Evolutionary conservation across 2,113 vertebrate species (phyloP), one percentile per base, ranked within the genome.

Genomic region (Xiphophorus maculatus): DNA sequence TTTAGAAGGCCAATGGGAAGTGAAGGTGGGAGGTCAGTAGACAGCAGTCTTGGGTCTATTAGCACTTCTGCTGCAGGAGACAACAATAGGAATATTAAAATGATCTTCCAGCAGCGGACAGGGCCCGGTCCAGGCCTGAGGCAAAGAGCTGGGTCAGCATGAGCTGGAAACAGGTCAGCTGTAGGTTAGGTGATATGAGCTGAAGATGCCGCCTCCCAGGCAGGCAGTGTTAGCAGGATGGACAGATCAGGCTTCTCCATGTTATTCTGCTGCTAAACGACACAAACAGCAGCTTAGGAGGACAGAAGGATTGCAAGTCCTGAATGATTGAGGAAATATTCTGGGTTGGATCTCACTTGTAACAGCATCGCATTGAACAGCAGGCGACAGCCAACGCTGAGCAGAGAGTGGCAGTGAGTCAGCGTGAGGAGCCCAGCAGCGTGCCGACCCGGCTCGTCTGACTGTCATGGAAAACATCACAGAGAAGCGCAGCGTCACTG

Each of bases 361-460:
- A 8, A 40, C 25, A 61, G 25, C n/a, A n/a, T 77, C 68, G 75
- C n/a, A 2, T 25, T 71, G 69, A 66, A 37, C 37, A 73, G 33
- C 22, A 61, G 42, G 30, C 51, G 83, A 77, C 79, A 66, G 61
- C 2, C 28, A 44, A 71, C 37, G 9, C 27, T 58, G 82, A 33
- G 22, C 66, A 8, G 61, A 80, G 84, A 87, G 81, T 88, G 82
- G 82, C 74, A 66, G 30, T 3, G 85, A 89, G 63, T 89, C 86
- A 63, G 27, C 60, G 76, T 73, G 85, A 82, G 84, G 79, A 80
- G 85, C 80, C 80, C 66, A 83, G 73, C 48, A 40, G 72, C 72
- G 83, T 84, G 70, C 68, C 62, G 61, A 71, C 87, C 73, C 71
- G 54, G 66, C 74, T 83, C 67, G 54, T 48, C 51, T 67, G 77